These are phyloP conservation scores for Idaea straminata DNA, from an alignment of 2,888 invertebrate species.

Conservation along the genomic window DNA sequence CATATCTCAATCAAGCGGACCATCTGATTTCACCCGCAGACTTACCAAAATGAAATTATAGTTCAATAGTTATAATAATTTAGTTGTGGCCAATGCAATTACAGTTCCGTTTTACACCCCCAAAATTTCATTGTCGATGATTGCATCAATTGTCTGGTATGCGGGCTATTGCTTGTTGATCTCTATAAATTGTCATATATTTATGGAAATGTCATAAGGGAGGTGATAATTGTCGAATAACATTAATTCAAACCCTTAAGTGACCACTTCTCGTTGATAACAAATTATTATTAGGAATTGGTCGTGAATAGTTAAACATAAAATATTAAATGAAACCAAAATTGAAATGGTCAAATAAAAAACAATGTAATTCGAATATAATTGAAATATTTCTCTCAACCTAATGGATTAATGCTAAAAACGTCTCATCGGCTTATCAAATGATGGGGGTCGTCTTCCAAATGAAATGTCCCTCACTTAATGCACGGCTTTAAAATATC, in stretches of 20 bases:
- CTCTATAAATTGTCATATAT: constrained; percentile 66
- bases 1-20: constrained; percentile 34
- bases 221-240: constrained; percentile 41
- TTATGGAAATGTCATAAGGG: constrained; percentile 56
- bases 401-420: constrained; percentile 72
- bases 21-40: constrained; percentile 59
- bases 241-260: neutral
- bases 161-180: constrained; percentile 76
- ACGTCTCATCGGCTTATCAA: constrained; percentile 72
- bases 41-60: constrained; percentile 60
- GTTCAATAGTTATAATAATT: constrained; percentile 76
- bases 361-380: constrained; percentile 46
- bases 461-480: constrained; percentile 70
- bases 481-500: constrained; percentile 50
- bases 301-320: neutral
- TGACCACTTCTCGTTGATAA: neutral
- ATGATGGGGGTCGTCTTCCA: constrained; percentile 69
- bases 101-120: constrained; percentile 66
- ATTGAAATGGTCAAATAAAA: constrained; percentile 13
- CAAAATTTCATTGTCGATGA: constrained; percentile 77
- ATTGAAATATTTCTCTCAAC: constrained; percentile 56
- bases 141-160: constrained; percentile 77
- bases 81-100: constrained; percentile 76
- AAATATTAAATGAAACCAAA: constrained; percentile 1
- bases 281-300: neutral